Conservation (phyloP, 2,888 invertebrate genomes). For the Baccha elongata region DNA sequence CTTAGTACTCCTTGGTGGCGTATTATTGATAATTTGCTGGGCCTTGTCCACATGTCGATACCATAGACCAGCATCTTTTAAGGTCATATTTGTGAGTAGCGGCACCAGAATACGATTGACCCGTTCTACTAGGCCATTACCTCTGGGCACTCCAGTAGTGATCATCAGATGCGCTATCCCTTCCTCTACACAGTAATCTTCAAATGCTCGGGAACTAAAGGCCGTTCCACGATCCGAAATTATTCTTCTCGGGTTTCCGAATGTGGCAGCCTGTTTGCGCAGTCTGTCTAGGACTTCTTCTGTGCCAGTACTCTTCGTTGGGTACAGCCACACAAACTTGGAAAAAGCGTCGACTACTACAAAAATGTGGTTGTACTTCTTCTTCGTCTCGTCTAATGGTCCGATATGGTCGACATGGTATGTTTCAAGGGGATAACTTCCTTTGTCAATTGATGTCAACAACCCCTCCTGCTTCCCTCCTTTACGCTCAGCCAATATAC, state of each 20-base stretch:
- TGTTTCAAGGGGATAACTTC: slow-evolving; percentile 75
- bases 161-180: slow-evolving; percentile 75
- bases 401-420: slow-evolving; percentile 79
- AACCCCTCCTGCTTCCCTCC: slow-evolving; percentile 78
- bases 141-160: slow-evolving; percentile 76
- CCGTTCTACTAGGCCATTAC: slow-evolving; percentile 79
- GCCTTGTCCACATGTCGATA: slow-evolving; percentile 74
- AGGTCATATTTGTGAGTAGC: slow-evolving; percentile 78
- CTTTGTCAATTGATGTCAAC: slow-evolving; percentile 77
- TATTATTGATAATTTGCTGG: slow-evolving; percentile 74
- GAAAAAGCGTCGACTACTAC: no score
- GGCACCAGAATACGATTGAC: slow-evolving; percentile 77
- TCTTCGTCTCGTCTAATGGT: slow-evolving; percentile 74
- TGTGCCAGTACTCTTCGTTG: slow-evolving; percentile 75
- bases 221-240: slow-evolving; percentile 79
- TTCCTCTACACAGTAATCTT: slow-evolving; percentile 77
- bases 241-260: slow-evolving; percentile 74
- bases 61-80: slow-evolving; percentile 77
- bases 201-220: slow-evolving; percentile 79
- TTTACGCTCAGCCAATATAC: slow-evolving; percentile 73
- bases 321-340: no score
- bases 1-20: slow-evolving; percentile 57
- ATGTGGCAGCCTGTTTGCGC: slow-evolving; percentile 17
- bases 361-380: no score
- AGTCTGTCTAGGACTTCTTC: slow-evolving; percentile 77